These are phyloP conservation scores for Siphamia tubifer DNA, from an alignment of 2,113 vertebrate species.

Conservation along the genomic window DNA sequence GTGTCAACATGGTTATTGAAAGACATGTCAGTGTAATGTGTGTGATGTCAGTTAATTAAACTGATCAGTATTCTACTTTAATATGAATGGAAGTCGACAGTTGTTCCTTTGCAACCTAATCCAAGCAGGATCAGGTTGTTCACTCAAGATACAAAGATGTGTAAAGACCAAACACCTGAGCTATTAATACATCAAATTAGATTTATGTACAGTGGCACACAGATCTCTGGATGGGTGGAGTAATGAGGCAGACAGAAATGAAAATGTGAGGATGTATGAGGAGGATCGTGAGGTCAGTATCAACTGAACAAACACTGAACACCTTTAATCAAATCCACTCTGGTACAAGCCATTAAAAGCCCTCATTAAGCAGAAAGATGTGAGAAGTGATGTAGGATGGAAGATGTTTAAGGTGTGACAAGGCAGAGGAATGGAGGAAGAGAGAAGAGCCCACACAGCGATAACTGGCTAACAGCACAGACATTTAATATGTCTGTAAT, in stretches of 20 bases:
- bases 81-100: slow-evolving; percentile 35
- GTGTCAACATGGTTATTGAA: no score
- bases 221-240: background rate
- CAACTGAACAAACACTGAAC: no score
- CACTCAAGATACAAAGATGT: slow-evolving; percentile 41
- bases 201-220: slow-evolving; percentile 22
- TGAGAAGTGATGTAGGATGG: background rate
- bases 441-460: slow-evolving; percentile 8
- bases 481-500: slow-evolving; percentile 57
- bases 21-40: no score
- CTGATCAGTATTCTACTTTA: slow-evolving; percentile 24
- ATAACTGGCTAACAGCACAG: slow-evolving; percentile 12
- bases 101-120: slow-evolving; percentile 39
- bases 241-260: slow-evolving; percentile 17
- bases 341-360: background rate
- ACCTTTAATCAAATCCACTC: slow-evolving; percentile 13
- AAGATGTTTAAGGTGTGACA: background rate
- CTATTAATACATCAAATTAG: slow-evolving; percentile 37
- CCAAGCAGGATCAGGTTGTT: slow-evolving; percentile 12
- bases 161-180: background rate
- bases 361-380: background rate
- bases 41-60: no score
- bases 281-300: slow-evolving; percentile 4
- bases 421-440: background rate
- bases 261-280: slow-evolving; percentile 5